Base-by-base conservation (phyloP, 2,888 invertebrate species). In the Blastobasis lacticolella region DNA sequence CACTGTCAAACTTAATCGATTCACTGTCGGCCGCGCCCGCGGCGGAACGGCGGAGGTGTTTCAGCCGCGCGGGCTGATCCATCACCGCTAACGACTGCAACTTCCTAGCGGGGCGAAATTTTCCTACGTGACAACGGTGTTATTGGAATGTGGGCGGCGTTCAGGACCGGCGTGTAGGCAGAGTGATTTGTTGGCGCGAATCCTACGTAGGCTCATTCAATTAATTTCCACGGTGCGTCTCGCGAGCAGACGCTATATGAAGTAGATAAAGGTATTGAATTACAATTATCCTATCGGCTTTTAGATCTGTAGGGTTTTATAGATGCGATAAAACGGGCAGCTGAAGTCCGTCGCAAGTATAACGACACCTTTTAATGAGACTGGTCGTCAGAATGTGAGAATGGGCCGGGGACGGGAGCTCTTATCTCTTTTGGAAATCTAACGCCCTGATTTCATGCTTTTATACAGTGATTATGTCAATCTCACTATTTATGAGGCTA, bases 1-100 rank as follows among this genome's bases (percentile, higher is more conserved):
- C 67, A 77, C 80, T 78, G 80, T 80, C 83, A 75, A 80, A 81
- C 71, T 71, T 80, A 84, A 87, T 85, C 83, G 82, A 84, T 81
- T 78, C 73, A 63, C 67, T 68, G 78, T 81, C 80, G 76, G 71
- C 23, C 23, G 23, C 23, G 23, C 23, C 23, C 23, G 23, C 23
- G 23, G 23, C 23, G 23, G 23, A 23, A 23, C 23, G 23, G 23
- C 23, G 23, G 23, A 23, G 23, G 23, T 23, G 23, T 23, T 23
- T 23, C 23, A 23, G 23, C 23, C 23, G 23, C 23, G 23, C 23
- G 59, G 49, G 67, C 61, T 65, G 61, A 76, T 75, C 68, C 74
- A 80, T 79, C 78, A 75, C 64, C 59, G 60, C 64, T 74, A 76
- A 77, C 74, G 75, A 74, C 66, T 66, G 61, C 56, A 67, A 74